Evolutionary conservation across 2,888 invertebrate species (phyloP), one percentile per base, ranked within the genome.

Genomic region (Stenotaenia linearis): DNA sequence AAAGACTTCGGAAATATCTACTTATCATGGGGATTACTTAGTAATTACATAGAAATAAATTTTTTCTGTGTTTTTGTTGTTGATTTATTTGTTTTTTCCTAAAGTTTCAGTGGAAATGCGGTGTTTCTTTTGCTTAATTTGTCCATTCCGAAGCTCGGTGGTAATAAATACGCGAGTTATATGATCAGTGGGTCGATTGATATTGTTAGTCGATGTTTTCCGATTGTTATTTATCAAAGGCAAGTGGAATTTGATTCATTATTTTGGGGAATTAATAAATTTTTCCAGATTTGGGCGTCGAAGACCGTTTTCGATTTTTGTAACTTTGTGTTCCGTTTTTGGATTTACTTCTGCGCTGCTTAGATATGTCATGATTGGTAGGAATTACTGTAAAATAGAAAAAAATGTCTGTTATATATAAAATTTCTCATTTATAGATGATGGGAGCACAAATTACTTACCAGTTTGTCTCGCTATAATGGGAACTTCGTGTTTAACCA

Each of bases 171-270:
- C 40, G 18, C 21, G 0, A 61, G 78, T 61, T 78, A 78, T 21
- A 78, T 78, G 28, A 78, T 78, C 15, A 61, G 56, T 32, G 78
- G 78, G 12, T 56, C 32, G 7, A 3, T 78, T 7, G 56, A 78
- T 56, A n/a, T 30, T 1, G 21, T 56, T 9, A 10, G 56, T 15
- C 21, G 61, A 56, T 40, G 28, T 28, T 12, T 40, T 4, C 30
- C 61, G 0, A 32, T 28, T n/a, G 10, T 56, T 4, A 1, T 78
- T 35, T 78, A 32, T 61, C 78, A 78, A 61, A 45, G 61, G 78
- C 61, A 78, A 15, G n/a, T 21, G 12, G 5, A 40, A 7, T 77
- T 61, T 25, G 1, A 61, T 25, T 45, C n/a, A 6, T 45, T 45
- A n/a, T 15, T 45, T 18, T n/a, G 5, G n/a, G n/a, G 5, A 1